Percentiles rank a stretch among this genome's conserved stretches.
phyloP scores from a whole-genome alignment of 2,888 invertebrate genomes.

The Epirrhoe tristata region DNA sequence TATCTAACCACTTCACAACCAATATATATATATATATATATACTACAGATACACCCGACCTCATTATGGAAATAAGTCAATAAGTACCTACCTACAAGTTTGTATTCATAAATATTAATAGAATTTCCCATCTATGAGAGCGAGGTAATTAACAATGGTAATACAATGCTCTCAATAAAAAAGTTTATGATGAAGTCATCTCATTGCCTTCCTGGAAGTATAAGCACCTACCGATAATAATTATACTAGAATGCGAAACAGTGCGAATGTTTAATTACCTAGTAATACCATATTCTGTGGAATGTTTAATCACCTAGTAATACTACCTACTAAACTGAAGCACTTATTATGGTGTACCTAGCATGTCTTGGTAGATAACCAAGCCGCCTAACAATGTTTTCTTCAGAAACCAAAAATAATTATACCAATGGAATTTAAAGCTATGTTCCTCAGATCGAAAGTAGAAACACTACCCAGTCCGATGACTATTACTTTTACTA shows the following conservation, averaged over 20 bases:
- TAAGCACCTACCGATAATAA: background rate
- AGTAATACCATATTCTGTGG: background rate
- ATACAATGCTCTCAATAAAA: constrained; percentile 4
- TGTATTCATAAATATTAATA: background rate
- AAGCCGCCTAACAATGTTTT: no score
- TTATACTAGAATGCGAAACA: background rate
- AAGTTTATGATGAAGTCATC: constrained; percentile 16
- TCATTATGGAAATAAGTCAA: background rate
- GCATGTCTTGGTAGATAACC: no score
- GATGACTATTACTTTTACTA: no score
- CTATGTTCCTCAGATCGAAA: no score
- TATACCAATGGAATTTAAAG: no score
- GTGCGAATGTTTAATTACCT: background rate
- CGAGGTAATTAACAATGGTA: constrained; percentile 19
- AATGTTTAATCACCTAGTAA: background rate
- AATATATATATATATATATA: no score
- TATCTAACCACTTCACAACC: no score
- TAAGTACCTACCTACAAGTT: background rate
- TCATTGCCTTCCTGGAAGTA: constrained; percentile 7
- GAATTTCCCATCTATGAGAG: constrained; percentile 11
- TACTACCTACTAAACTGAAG: no score
- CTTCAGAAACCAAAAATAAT: no score
- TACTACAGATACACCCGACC: no score
- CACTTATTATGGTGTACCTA: no score
- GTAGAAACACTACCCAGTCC: no score